These are phyloP conservation scores for Conger conger DNA, from an alignment of 2,113 vertebrate species.

Conservation along the genomic window DNA sequence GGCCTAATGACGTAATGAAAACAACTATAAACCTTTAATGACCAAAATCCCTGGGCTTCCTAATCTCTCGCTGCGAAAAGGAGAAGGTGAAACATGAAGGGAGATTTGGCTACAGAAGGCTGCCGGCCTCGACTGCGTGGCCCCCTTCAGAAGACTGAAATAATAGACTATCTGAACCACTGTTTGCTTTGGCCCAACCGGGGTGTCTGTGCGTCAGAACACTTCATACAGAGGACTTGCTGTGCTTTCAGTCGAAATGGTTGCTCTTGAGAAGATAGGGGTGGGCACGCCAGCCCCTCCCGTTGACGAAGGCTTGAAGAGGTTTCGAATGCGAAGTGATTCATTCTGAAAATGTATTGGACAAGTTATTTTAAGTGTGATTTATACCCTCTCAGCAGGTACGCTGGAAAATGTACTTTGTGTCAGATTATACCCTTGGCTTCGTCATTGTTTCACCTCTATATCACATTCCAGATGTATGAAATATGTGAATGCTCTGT, in stretches of 20 bases:
- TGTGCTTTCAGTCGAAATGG: neutral
- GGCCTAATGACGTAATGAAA: slow-evolving; percentile 3
- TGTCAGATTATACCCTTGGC: slow-evolving; percentile 11
- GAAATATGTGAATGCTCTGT: neutral
- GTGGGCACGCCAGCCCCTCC: neutral
- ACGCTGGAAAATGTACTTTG: neutral
- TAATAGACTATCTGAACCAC: slow-evolving; percentile 4
- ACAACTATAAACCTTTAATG: slow-evolving; percentile 17
- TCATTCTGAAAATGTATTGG: neutral
- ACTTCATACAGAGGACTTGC: neutral
- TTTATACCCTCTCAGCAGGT: neutral
- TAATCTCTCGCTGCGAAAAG: slow-evolving; percentile 12
- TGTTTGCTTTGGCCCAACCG: slow-evolving; percentile 22
- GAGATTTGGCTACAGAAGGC: slow-evolving; percentile 23
- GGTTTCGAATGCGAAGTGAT: neutral
- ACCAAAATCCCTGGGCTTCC: neutral
- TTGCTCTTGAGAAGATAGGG: neutral
- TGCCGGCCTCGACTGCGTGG: slow-evolving; percentile 8
- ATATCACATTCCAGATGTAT: slow-evolving; percentile 18
- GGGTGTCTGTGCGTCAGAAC: neutral
- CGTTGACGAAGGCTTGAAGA: neutral
- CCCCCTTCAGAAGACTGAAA: slow-evolving; percentile 19
- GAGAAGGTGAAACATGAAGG: neutral
- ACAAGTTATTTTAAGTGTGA: neutral
- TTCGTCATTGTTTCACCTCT: slow-evolving; percentile 1